Evolutionary conservation across 2,797 vertebrate genomes (phyloP), one percentile per base, ranked within the genome.

Genomic region (Melanotaenia pygmaea): DNA sequence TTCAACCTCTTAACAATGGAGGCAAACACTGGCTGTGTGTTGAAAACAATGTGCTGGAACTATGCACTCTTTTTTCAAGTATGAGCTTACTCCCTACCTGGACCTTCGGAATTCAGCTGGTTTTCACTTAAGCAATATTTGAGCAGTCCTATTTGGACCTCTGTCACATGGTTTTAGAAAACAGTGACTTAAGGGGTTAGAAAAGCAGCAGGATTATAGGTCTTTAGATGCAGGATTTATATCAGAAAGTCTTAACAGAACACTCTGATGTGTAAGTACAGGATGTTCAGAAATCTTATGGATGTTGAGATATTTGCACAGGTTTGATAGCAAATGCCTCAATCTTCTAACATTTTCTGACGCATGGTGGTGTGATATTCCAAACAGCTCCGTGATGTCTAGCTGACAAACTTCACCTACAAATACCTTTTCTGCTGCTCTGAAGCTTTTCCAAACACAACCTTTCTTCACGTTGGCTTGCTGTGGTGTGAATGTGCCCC

Each of bases 321-420:
- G 18, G 3, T 20, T 22, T 9, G 22, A 72, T 1, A 24, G 30
- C 4, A 57, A 34, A 67, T 32, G 56, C 54, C 50, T 64, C 3
- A 5, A 68, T 65, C 57, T 38, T 66, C 54, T 38, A 74, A 75
- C 50, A 14, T 66, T 30, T 43, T 61, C 43, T 53, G 38, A 77
- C 77, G 70, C 70, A 77, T 26, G 26, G 4, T 45, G 53, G 81
- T 86, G 91, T 79, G 88, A 87, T 84, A 82, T 88, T 91, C 80
- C 78, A 61, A 86, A 77, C 60, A 51, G 56, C 47, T 59, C 69
- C 72, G 84, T 65, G 50, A 85, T 63, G 37, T 88, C 35, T 54
- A 67, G 71, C 72, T 75, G 75, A 63, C 61, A 77, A 59, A 57
- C 59, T 61, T 51, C 35, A 70, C 59, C 50, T 59, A 32, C 30